phyloP scores from a whole-genome alignment of 2,113 vertebrate genomes.

The Choloepus hoffmanni region DNA sequence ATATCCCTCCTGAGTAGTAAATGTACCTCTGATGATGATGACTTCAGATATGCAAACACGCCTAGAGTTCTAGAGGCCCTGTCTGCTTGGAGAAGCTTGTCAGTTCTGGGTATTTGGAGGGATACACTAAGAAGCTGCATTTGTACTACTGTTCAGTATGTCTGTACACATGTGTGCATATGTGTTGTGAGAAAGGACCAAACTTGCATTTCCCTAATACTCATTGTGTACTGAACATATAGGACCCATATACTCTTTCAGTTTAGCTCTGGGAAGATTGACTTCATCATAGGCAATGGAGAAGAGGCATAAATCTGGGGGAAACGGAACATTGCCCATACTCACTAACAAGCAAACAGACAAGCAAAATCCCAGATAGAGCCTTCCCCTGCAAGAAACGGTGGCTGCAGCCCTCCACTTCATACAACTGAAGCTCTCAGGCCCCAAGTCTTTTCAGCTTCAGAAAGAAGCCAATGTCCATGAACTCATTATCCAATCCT shows the following conservation, averaged over 20 bases:
- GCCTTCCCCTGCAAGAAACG: not conserved
- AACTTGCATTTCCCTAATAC: not conserved
- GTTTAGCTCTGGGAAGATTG: not conserved
- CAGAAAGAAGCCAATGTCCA: conserved; percentile 71
- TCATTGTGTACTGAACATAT: not conserved
- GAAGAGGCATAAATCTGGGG: not conserved
- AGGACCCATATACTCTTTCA: not conserved
- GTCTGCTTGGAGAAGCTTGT: not conserved
- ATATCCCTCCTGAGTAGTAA: not conserved
- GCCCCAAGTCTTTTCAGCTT: not conserved
- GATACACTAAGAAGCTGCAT: not conserved
- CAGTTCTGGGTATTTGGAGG: not conserved
- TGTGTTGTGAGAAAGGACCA: not conserved
- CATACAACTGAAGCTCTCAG: not conserved
- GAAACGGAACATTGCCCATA: not conserved
- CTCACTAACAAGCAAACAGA: not conserved
- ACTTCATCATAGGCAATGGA: no score
- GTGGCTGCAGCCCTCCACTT: not conserved
- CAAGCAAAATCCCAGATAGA: not conserved
- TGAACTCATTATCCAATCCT: conserved; percentile 59
- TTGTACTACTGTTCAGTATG: not conserved
- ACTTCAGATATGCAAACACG: not conserved
- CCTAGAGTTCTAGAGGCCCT: not conserved
- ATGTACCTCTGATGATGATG: not conserved
- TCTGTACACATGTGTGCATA: not conserved